Conservation (phyloP, 2,113 vertebrate genomes). For the Myocastor coypus region DNA sequence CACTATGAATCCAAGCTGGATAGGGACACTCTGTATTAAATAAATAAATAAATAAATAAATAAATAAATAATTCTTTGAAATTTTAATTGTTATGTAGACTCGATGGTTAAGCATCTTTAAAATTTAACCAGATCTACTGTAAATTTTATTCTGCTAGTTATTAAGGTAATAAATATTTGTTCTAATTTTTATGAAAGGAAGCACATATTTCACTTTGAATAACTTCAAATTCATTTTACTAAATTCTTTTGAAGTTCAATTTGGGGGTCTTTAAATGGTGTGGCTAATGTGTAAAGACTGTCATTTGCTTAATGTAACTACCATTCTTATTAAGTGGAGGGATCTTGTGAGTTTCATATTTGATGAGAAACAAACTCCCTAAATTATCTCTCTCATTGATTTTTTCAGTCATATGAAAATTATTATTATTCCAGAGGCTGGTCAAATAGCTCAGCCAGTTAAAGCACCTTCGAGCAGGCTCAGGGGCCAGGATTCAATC, state of each 20-base stretch:
- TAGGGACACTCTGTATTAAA: too few relatives aligned
- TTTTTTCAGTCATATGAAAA: slow-evolving; percentile 46
- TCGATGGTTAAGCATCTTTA: not conserved
- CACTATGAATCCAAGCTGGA: too few relatives aligned
- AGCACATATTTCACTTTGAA: not conserved
- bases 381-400: slow-evolving; percentile 7
- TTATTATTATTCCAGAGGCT: not conserved
- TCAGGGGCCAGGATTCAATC: too few relatives aligned
- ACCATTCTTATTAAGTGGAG: not conserved
- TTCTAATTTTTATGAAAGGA: not conserved
- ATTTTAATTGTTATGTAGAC: not conserved
- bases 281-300: not conserved
- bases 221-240: not conserved
- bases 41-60: too few relatives aligned
- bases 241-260: not conserved
- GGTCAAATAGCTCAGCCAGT: too few relatives aligned
- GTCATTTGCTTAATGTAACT: not conserved
- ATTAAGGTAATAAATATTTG: not conserved
- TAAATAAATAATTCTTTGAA: too few relatives aligned
- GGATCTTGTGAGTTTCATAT: not conserved
- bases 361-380: not conserved
- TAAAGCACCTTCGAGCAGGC: too few relatives aligned
- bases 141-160: not conserved
- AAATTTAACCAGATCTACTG: not conserved
- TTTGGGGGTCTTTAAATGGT: not conserved